A percentile compares a stretch with the other conserved stretches of the same genome.
These are phyloP conservation scores for Neoascia interrupta DNA, from an alignment of 2,888 invertebrate species.

Conservation along the genomic window DNA sequence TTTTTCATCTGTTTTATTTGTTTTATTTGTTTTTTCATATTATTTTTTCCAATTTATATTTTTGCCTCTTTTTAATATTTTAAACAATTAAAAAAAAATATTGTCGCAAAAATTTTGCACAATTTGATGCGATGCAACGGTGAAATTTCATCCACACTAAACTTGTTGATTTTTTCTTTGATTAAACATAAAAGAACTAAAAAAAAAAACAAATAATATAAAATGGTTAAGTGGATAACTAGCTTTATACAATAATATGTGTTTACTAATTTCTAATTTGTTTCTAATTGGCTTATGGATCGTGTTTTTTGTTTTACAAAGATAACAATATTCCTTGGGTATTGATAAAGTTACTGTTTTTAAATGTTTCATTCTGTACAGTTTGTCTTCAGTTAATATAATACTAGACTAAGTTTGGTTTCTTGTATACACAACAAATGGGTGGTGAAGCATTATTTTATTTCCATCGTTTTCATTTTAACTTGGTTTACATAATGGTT, in stretches of 20 bases:
- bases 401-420: background rate
- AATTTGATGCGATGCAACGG: slow-evolving; percentile 29
- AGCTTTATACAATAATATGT: slow-evolving; percentile 57
- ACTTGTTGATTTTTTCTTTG: background rate
- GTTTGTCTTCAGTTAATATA: too few relatives aligned
- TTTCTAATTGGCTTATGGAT: slow-evolving; percentile 8
- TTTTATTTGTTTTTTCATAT: background rate
- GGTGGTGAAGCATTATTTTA: too few relatives aligned
- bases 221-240: slow-evolving; percentile 42
- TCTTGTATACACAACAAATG: slow-evolving; percentile 23
- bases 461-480: too few relatives aligned
- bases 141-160: background rate
- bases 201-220: slow-evolving; percentile 1
- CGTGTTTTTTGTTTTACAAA: background rate
- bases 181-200: too few relatives aligned
- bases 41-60: background rate
- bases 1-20: slow-evolving; percentile 4
- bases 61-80: slow-evolving; percentile 26
- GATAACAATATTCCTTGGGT: too few relatives aligned
- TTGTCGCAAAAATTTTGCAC: slow-evolving; percentile 67
- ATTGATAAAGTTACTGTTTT: too few relatives aligned
- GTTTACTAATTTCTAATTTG: slow-evolving; percentile 50
- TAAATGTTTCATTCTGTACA: too few relatives aligned
- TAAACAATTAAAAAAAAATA: slow-evolving; percentile 6
- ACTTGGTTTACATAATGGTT: too few relatives aligned